A percentile compares a stretch with the other conserved stretches of the same genome.
Evolutionary conservation across 2,888 invertebrate genomes (phyloP).

Genomic region (Scaptomyza cyrtandrae): DNA sequence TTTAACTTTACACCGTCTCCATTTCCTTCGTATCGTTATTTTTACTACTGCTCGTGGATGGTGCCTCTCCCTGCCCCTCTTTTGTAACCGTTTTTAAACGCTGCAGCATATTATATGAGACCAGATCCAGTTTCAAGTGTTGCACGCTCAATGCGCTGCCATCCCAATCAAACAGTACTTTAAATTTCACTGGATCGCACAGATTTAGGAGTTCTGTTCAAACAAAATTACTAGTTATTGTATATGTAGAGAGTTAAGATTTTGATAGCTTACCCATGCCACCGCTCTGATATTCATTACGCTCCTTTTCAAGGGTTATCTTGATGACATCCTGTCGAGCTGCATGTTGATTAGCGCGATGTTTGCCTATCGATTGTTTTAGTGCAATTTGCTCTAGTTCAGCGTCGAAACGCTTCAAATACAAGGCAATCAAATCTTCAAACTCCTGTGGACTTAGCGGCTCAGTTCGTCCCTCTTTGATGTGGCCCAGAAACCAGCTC

Average conservation of each 20-base stretch:
- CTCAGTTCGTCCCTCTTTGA: conserved; percentile 85
- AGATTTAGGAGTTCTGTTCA: conserved; percentile 79
- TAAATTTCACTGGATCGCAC: conserved; percentile 79
- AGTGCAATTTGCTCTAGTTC: conserved; percentile 91
- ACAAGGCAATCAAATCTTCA: conserved; percentile 85
- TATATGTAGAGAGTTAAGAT: background rate
- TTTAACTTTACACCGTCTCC: conserved; percentile 48
- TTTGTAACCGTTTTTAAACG: conserved; percentile 59
- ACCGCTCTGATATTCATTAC: conserved; percentile 90
- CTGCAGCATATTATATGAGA: conserved; percentile 80
- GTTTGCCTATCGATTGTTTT: conserved; percentile 89
- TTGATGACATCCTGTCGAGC: conserved; percentile 91
- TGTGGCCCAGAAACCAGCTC: conserved; percentile 90
- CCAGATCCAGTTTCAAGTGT: conserved; percentile 83
- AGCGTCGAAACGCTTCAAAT: conserved; percentile 89
- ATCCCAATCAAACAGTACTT: conserved; percentile 83
- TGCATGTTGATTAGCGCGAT: conserved; percentile 91
- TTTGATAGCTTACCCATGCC: conserved; percentile 88
- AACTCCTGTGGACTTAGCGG: conserved; percentile 87
- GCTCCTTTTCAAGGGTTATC: conserved; percentile 90
- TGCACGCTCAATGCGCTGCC: conserved; percentile 84
- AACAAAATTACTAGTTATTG: background rate
- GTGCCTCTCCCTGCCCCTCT: background rate
- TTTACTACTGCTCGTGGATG: conserved; percentile 12
- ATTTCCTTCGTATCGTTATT: conserved; percentile 34